Percentiles rank a stretch among this genome's conserved stretches.
phyloP scores from a whole-genome alignment of 2,113 vertebrate genomes.

The Syngnathoides biaculeatus region DNA sequence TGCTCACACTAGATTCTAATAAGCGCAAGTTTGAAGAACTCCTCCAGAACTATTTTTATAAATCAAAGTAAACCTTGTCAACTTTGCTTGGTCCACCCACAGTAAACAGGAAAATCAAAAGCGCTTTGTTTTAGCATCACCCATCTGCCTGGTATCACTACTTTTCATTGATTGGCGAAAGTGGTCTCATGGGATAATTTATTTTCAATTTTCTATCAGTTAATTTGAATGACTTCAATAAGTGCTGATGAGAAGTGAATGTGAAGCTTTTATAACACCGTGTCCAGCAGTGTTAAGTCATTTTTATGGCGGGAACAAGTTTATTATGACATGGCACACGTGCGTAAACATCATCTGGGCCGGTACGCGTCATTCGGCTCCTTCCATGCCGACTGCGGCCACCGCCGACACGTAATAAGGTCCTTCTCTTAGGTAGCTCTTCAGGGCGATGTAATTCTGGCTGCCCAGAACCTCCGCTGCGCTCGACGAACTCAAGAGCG shows the following conservation, averaged over 20 bases:
- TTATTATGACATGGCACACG: neutral
- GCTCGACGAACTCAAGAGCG: slow-evolving; percentile 81
- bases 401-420: slow-evolving; percentile 87
- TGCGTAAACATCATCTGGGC: neutral
- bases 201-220: too few species aligned
- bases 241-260: neutral
- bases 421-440: slow-evolving; percentile 85
- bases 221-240: neutral
- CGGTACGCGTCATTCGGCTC: slow-evolving; percentile 76
- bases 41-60: too few species aligned
- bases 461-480: slow-evolving; percentile 82
- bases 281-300: neutral
- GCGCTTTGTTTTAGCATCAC: too few species aligned
- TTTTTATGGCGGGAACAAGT: neutral
- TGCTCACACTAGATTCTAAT: neutral
- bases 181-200: too few species aligned
- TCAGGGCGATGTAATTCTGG: slow-evolving; percentile 85
- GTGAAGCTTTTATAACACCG: neutral
- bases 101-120: too few species aligned
- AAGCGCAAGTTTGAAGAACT: too few species aligned
- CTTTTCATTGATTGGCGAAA: too few species aligned
- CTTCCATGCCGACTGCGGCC: slow-evolving; percentile 83
- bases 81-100: too few species aligned
- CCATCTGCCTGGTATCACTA: too few species aligned
- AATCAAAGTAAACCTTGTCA: too few species aligned